Evolutionary conservation across 2,888 invertebrate species (phyloP), one percentile per base, ranked within the genome.

Genomic region (Saturnia japonica): DNA sequence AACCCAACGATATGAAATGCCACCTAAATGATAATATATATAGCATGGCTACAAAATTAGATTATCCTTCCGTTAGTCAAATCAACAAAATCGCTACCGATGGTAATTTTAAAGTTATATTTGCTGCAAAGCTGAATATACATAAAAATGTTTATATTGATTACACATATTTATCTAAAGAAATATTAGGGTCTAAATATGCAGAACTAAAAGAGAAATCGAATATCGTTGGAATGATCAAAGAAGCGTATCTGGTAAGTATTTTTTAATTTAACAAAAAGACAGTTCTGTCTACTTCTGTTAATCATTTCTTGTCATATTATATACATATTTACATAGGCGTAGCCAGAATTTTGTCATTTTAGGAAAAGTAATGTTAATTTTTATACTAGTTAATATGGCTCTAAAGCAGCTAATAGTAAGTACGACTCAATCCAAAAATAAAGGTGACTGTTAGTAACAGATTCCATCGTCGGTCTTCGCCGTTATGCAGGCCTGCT

Each of bases 31-130:
- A 86, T 45, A 80, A 93, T 11, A 90, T 91, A 25, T 96, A 97
- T 80, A 93, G 93, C 4, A 87, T 91, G 74, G 91, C 93, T 40
- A 85, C 94, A 9, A 82, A 87, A 1, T 94, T 93, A 82, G 98
- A 98, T 86, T 98, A 97, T 84, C 98, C 98, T 0, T 97, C 97
- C 0, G 95, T 98, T 60, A 96, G 97, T 67, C 95, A 96, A 84
- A 95, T 96, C 22, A 95, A 95, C 78, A 90, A 93, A 77, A 86
- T 95, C 51, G 96, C 97, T 1, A 94, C 91, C 51, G 95, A 97
- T 77, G 95, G 96, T 71, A 96, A 96, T 76, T 95, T 97, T 60
- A 96, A 96, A 85, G 94, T 98, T 57, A 97, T 98, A 79, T 97
- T 97, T 88, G 97, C 97, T 1, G 96, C 96, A 16, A 94, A 1